Evolutionary conservation across 23 tunicate genomes (phyloP).

Genomic region (Ciona savignyi): DNA sequence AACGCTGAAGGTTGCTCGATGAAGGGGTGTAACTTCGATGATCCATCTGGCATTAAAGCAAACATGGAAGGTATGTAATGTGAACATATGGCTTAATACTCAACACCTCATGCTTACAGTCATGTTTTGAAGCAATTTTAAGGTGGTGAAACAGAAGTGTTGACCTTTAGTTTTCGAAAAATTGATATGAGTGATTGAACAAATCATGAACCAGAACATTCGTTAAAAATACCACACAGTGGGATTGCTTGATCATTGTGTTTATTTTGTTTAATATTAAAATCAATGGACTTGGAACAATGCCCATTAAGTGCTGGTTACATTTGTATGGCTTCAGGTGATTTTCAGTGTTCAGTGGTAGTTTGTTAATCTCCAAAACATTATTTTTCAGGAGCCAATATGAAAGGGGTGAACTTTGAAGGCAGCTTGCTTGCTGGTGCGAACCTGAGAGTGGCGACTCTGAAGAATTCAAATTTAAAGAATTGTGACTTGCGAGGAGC

Average conservation of each 20-base stretch:
- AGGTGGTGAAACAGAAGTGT: too few species aligned
- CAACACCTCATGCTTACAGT: neutral
- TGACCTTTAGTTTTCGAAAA: too few species aligned
- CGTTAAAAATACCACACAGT: too few species aligned
- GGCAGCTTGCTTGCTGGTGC: constrained; percentile 90
- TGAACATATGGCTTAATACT: neutral
- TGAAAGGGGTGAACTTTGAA: constrained; percentile 92
- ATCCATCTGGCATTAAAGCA: constrained; percentile 77
- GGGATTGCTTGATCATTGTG: too few species aligned
- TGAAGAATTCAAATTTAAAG: constrained; percentile 74
- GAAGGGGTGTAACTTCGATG: constrained; percentile 86
- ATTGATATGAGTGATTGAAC: too few species aligned
- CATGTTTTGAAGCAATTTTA: too few species aligned
- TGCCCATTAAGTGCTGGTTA: too few species aligned
- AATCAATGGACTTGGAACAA: too few species aligned
- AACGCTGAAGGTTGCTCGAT: constrained; percentile 81
- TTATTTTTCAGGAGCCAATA: constrained; percentile 66
- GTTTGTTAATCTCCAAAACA: too few species aligned
- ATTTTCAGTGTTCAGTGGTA: neutral
- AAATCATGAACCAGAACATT: too few species aligned
- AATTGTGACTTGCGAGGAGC: constrained; percentile 89
- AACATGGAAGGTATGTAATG: constrained; percentile 69
- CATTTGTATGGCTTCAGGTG: too few species aligned
- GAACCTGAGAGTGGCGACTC: constrained; percentile 79
- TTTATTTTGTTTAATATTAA: too few species aligned